phyloP scores from a whole-genome alignment of 1,140 invertebrate genomes.

The Delia radicum region DNA sequence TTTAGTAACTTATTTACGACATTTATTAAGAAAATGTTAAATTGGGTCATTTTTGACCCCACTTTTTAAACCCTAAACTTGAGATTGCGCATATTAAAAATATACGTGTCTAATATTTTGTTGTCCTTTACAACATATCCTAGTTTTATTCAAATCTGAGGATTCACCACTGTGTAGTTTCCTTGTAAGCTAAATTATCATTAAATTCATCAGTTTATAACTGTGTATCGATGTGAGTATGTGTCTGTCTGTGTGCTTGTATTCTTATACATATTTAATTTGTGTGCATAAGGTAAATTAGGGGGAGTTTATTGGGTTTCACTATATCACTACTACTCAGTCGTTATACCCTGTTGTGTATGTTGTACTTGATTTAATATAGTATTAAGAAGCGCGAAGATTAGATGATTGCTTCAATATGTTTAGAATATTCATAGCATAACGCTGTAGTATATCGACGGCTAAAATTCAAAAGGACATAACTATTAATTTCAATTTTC shows the following conservation, averaged over 20 bases:
- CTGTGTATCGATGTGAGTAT: neutral
- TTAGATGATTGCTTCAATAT: conserved; percentile 56
- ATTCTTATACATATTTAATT: neutral
- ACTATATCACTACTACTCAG: neutral
- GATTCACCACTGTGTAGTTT: too few species aligned
- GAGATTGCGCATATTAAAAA: too few species aligned
- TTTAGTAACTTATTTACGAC: too few species aligned
- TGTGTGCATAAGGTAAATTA: neutral
- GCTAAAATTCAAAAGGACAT: too few species aligned
- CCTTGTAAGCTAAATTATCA: conserved; percentile 10
- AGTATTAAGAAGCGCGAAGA: conserved; percentile 47
- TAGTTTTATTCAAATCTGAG: too few species aligned
- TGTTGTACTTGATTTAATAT: conserved; percentile 15
- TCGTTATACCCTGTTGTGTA: neutral
- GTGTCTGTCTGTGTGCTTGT: neutral
- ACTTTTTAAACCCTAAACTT: too few species aligned
- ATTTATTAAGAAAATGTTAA: too few species aligned
- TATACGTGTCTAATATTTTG: too few species aligned
- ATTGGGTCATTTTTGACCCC: too few species aligned
- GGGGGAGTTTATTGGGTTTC: neutral
- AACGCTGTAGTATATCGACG: too few species aligned
- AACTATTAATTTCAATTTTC: too few species aligned
- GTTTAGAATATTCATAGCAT: conserved; percentile 37
- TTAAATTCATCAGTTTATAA: conserved; percentile 9
- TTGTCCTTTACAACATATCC: too few species aligned